Base-by-base conservation (phyloP, 2,888 invertebrate genomes). In the Drosophila infuscata region DNA sequence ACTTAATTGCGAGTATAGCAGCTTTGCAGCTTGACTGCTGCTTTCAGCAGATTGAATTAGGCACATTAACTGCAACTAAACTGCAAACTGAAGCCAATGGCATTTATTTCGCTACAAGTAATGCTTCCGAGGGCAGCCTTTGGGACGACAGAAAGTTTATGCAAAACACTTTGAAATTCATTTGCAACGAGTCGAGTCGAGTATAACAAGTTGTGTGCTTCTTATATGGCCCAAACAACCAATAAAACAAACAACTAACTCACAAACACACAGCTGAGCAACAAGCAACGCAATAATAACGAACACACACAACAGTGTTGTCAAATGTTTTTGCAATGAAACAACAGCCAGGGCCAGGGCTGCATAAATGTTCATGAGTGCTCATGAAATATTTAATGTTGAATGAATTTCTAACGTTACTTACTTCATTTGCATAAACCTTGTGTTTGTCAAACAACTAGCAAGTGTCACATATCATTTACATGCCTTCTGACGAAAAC, bases 341-440 rank as follows among this genome's bases (percentile, higher is more conserved):
- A 38, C 25, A 25, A 36, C 46, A 67, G 54, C 20, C 41, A 51
- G 53, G 48, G 60, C 60, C 41, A 51, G 53, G 48, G 60, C 60
- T 58, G 72, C 72, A 81, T 82, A 76, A 82, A 79, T 82, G 85
- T 75, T 67, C 70, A 67, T 68, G 83, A 74, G 74, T 77, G 74
- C 73, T 63, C 82, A 82, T 82, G 77, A 82, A 80, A 85, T 80
- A 85, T 82, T 82, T 66, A 82, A 82, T 82, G 83, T 82, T 85
- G 85, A 46, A 85, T 82, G 85, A 82, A 82, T 82, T 77, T 80
- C 77, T 67, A 85, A 80, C 72, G 70, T 53, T 74, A 58, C 69
- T 63, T 78, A 69, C 75, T 78, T 79, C 73, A 86, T 83, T 83
- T 86, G 81, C 83, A 83, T 83, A 83, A 83, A 81, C 86, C 74